These are phyloP conservation scores for Jaculus jaculus DNA, from an alignment of 2,113 vertebrate genomes.

Conservation along the genomic window DNA sequence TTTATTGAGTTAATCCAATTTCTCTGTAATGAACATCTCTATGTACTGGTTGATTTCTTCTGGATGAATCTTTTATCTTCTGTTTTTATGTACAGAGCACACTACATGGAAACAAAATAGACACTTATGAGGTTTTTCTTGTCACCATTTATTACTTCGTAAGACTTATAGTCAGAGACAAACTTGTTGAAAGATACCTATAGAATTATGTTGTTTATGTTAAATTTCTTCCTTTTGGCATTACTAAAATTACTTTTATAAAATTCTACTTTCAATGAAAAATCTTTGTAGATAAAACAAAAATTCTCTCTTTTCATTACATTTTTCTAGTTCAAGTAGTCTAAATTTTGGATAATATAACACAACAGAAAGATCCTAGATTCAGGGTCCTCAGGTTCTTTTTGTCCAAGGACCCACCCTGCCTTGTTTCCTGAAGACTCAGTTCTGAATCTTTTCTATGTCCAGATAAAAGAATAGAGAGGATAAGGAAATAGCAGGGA, in stretches of 20 bases:
- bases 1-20: slow-evolving; percentile 61
- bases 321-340: neutral
- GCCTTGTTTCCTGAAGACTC: neutral
- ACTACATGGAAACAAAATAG: slow-evolving; percentile 1
- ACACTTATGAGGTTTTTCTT: neutral
- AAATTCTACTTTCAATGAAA: slow-evolving; percentile 33
- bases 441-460: neutral
- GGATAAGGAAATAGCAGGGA: neutral
- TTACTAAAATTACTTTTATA: slow-evolving; percentile 15
- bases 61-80: neutral
- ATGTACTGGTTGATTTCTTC: slow-evolving; percentile 26
- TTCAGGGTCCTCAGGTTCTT: neutral
- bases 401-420: neutral
- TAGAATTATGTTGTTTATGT: neutral
- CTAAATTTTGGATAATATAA: neutral
- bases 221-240: neutral
- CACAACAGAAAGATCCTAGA: neutral
- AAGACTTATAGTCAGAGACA: neutral
- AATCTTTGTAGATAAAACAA: neutral
- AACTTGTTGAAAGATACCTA: slow-evolving; percentile 3
- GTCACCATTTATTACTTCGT: slow-evolving; percentile 38
- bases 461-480: neutral
- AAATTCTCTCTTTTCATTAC: neutral
- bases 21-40: slow-evolving; percentile 47
- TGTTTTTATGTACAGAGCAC: neutral